Base-by-base conservation (phyloP, 2,888 invertebrate genomes). In the Temnothorax rugatulus region DNA sequence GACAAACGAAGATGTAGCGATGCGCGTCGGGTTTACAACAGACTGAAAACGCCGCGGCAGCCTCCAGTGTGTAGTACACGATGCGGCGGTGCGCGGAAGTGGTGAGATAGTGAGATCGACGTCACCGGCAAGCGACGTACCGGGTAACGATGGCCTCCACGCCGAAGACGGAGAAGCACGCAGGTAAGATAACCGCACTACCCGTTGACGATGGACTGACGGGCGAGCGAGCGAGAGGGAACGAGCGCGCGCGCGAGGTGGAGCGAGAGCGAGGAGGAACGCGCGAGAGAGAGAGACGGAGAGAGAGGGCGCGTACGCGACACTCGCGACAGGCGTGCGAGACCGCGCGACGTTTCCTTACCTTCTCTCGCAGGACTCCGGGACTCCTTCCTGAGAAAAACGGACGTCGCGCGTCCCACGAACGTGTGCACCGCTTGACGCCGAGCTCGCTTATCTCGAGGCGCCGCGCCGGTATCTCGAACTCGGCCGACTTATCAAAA, bases 1-100 rank as follows among this genome's bases (percentile, higher is more conserved):
- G 94, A 94, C 93, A 93, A 93, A 93, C 93, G 92, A 93, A 94
- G 93, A 94, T 94, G 94, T 94, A 94, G 94, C 94, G 93, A 93
- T 93, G 93, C 93, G 92, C 91, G 92, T 94, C 93, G 93, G 91
- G 92, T 94, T 94, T 93, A 94, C 93, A 93, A 93, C 92, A 93
- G 93, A 92, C 91, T 93, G 92, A 94, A 94, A 94, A 92, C 92
- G 91, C 92, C 92, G 92, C 90, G 87, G 85, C 89, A 89, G 87
- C 84, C 82, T 84, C 90, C 91, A 91, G 92, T 92, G 92, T 90
- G 92, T 92, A 90, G 91, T 91, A 91, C 90, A 91, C 92, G 91
- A 91, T 90, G 91, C 91, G 90, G 86, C 89, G 86, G 91, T 90
- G 89, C 90, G 89, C 90, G 90, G 93, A 93, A 92, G 94, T 94